These are phyloP conservation scores for Hyles lineata DNA, from an alignment of 2,888 invertebrate genomes.

Conservation along the genomic window DNA sequence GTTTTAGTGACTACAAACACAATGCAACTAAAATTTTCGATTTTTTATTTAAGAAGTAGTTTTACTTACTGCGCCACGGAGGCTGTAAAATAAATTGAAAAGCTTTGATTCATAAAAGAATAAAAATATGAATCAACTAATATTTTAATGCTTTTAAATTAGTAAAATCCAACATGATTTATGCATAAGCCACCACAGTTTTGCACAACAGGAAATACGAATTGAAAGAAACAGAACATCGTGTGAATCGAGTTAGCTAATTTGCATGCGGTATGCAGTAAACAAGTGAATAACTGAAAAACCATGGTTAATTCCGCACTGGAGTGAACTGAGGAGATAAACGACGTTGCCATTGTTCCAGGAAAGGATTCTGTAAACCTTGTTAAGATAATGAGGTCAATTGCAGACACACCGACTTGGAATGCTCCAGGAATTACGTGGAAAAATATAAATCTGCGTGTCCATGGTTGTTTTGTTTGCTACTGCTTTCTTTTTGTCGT, in stretches of 20 bases:
- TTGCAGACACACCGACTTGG: constrained; percentile 13
- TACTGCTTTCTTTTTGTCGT: too few species aligned
- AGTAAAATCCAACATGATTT: too few species aligned
- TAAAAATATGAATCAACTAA: too few species aligned
- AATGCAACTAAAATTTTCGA: too few species aligned
- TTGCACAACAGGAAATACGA: not conserved
- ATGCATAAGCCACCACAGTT: too few species aligned
- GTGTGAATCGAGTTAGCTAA: not conserved
- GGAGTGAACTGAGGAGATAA: constrained; percentile 41
- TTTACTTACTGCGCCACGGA: too few species aligned
- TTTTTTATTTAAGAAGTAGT: too few species aligned
- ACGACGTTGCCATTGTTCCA: constrained; percentile 42
- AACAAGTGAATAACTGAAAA: constrained; percentile 28
- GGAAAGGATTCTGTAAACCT: constrained; percentile 42
- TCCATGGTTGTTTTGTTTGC: not conserved
- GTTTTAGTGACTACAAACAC: too few species aligned
- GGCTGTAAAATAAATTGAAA: too few species aligned
- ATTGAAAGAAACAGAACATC: not conserved
- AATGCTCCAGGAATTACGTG: not conserved
- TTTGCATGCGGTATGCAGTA: not conserved
- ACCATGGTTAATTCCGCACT: constrained; percentile 3
- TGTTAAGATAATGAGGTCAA: constrained; percentile 39
- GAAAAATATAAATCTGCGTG: constrained; percentile 2
- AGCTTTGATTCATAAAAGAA: too few species aligned
- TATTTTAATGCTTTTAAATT: too few species aligned